These are phyloP conservation scores for Scaptomyza tumidula DNA, from an alignment of 2,888 invertebrate species.

Conservation along the genomic window DNA sequence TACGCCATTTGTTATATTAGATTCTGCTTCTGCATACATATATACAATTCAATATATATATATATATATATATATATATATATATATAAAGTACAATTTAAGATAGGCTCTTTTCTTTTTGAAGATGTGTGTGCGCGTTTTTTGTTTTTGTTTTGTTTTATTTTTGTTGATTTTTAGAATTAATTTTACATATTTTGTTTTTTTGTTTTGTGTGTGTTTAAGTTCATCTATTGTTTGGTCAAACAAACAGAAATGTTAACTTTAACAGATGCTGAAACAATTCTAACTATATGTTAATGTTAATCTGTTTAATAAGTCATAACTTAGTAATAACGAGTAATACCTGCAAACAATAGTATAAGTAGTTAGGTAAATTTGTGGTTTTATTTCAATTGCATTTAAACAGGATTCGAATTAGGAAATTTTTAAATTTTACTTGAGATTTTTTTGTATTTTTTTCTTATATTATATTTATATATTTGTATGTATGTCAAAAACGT, in stretches of 20 bases:
- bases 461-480: constrained; percentile 16
- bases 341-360: constrained; percentile 59
- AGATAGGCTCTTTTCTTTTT: constrained; percentile 42
- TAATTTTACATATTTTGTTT: constrained; percentile 3
- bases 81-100: constrained; percentile 52
- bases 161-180: neutral
- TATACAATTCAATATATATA: too few species aligned
- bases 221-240: constrained; percentile 34
- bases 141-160: neutral
- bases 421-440: constrained; percentile 39
- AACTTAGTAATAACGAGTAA: constrained; percentile 33
- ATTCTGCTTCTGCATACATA: constrained; percentile 14
- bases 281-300: constrained; percentile 31
- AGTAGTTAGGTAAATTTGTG: constrained; percentile 64
- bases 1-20: constrained; percentile 13
- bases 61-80: neutral
- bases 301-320: constrained; percentile 35
- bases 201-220: constrained; percentile 1
- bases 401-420: constrained; percentile 58
- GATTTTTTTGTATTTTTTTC: constrained; percentile 10
- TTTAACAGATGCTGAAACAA: constrained; percentile 41
- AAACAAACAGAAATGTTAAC: constrained; percentile 53
- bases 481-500: constrained; percentile 30
- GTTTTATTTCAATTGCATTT: constrained; percentile 32
- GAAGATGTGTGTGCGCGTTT: neutral